Evolutionary conservation across 1,140 invertebrate genomes (phyloP).

Genomic region (Pseudobourletiella spinata): DNA sequence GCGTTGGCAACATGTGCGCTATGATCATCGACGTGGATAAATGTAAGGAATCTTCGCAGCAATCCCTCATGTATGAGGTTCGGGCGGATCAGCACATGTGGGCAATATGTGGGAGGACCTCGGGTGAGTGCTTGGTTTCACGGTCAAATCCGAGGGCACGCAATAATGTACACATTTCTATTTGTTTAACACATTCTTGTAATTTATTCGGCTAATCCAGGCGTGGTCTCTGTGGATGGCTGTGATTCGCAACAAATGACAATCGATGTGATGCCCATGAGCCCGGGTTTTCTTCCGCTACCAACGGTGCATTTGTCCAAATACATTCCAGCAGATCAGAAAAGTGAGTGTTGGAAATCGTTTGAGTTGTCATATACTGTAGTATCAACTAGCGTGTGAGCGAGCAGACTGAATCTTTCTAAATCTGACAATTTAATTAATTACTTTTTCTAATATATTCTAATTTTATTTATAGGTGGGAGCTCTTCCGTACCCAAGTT

Average conservation of each 20-base stretch:
- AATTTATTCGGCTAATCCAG: conserved; percentile 42
- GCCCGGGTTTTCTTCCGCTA: conserved; percentile 75
- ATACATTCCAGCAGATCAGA: conserved; percentile 61
- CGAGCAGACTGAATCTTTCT: too few relatives aligned
- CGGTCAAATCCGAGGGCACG: neutral
- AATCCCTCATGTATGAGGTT: conserved; percentile 84
- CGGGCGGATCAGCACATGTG: conserved; percentile 81
- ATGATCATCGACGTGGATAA: conserved; percentile 64
- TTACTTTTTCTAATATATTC: neutral
- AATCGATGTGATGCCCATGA: conserved; percentile 83
- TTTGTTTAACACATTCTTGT: neutral
- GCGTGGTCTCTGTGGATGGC: conserved; percentile 67
- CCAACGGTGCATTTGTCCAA: conserved; percentile 81
- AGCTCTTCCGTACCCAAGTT: conserved; percentile 24
- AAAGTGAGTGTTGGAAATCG: too few relatives aligned
- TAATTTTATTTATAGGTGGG: conserved; percentile 17
- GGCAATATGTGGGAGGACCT: conserved; percentile 58
- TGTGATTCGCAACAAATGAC: conserved; percentile 59
- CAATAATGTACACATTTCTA: too few relatives aligned
- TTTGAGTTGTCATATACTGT: too few relatives aligned
- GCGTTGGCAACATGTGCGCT: conserved; percentile 76
- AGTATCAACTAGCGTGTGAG: too few relatives aligned
- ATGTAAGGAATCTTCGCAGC: conserved; percentile 36
- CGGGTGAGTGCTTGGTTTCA: conserved; percentile 4
- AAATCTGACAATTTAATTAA: conserved; percentile 1